Evolutionary conservation across 2,797 vertebrate genomes (phyloP).

Genomic region (Buceros bicornis): DNA sequence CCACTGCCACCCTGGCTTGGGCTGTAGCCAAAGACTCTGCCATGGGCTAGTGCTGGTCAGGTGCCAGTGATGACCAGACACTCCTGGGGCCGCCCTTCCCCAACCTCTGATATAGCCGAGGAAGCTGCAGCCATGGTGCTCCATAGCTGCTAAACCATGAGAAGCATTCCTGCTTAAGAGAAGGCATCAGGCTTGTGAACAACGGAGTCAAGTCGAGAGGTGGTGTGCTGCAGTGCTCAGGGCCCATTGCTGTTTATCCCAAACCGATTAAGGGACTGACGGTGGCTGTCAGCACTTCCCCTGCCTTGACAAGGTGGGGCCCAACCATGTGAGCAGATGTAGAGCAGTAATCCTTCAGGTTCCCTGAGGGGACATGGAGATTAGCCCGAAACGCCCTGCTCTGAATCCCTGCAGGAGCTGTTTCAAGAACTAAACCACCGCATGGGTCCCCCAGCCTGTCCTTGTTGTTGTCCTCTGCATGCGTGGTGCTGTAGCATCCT

Average conservation of each 20-base stretch:
- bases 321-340: slow-evolving; percentile 34
- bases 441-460: neutral
- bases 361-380: slow-evolving; percentile 13
- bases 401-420: slow-evolving; percentile 42
- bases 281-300: neutral
- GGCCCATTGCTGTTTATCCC: neutral
- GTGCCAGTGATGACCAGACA: no score
- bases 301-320: slow-evolving; percentile 22
- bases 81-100: neutral
- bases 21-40: neutral
- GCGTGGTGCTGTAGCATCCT: neutral
- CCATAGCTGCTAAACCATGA: neutral
- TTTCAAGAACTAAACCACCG: slow-evolving; percentile 32
- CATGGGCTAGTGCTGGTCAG: neutral
- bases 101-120: neutral
- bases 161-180: neutral
- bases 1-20: neutral
- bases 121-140: neutral
- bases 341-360: slow-evolving; percentile 22
- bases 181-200: neutral
- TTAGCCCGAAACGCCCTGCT: slow-evolving; percentile 45
- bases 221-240: neutral
- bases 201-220: neutral
- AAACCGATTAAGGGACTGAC: slow-evolving; percentile 9
- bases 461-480: neutral